Evolutionary conservation across 1,140 invertebrate species (phyloP).

Genomic region (Drosophila funebris): DNA sequence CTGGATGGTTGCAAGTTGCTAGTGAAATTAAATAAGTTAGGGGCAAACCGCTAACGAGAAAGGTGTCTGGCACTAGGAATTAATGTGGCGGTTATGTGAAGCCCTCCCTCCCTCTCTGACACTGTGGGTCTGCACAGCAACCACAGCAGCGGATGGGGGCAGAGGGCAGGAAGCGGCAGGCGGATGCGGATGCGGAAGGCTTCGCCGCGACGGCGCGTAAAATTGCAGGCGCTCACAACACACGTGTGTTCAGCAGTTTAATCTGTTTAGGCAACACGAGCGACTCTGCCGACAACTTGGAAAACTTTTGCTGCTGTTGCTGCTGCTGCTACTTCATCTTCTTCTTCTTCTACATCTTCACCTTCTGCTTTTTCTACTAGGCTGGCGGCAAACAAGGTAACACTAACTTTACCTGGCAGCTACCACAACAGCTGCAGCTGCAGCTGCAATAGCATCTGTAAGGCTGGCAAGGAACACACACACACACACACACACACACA

Average conservation of each 20-base stretch:
- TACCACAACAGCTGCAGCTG: slow-evolving; percentile 16
- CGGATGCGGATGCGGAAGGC: slow-evolving; percentile 38
- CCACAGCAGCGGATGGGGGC: neutral
- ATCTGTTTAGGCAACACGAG: slow-evolving; percentile 79
- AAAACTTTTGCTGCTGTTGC: slow-evolving; percentile 52
- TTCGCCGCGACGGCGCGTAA: slow-evolving; percentile 64
- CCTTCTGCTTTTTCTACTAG: neutral
- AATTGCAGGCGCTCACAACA: slow-evolving; percentile 72
- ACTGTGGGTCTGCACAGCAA: slow-evolving; percentile 12
- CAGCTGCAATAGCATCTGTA: neutral
- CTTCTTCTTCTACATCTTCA: slow-evolving; percentile 24
- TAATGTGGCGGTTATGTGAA: slow-evolving; percentile 78
- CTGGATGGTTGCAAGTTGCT: slow-evolving; percentile 17
- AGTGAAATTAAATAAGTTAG: slow-evolving; percentile 77
- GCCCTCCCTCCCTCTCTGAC: no score
- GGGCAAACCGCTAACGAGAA: slow-evolving; percentile 76
- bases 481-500: no score
- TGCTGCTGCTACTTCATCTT: neutral
- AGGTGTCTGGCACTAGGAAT: slow-evolving; percentile 81
- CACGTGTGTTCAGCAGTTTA: slow-evolving; percentile 76
- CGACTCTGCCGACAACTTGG: slow-evolving; percentile 75
- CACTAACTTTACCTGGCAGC: slow-evolving; percentile 74
- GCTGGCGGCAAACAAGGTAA: slow-evolving; percentile 64
- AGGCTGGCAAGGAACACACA: neutral
- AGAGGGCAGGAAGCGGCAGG: neutral